phyloP scores from a whole-genome alignment of 53 echinoderm and acorn worm species.

The Echinometra lucunter region DNA sequence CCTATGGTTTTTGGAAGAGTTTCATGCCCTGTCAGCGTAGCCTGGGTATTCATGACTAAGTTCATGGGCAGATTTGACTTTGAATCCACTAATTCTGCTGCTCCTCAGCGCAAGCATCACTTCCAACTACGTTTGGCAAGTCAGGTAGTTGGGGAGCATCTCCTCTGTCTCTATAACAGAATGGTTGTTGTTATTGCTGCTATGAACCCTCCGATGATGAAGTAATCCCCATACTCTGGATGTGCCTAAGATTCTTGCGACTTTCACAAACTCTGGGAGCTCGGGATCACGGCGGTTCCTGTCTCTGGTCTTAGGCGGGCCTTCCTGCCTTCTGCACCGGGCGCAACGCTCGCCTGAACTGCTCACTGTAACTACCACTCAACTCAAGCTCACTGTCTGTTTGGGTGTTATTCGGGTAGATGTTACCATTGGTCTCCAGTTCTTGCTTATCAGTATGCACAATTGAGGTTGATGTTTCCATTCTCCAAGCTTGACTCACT shows the following conservation, averaged over 20 bases:
- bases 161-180: slow-evolving; percentile 48
- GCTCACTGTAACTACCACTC: slow-evolving; percentile 64
- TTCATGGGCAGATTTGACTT: slow-evolving; percentile 52
- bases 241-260: slow-evolving; percentile 82
- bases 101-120: slow-evolving; percentile 48
- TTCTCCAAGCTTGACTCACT: slow-evolving; percentile 66
- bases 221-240: slow-evolving; percentile 44
- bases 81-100: slow-evolving; percentile 59
- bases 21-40: slow-evolving; percentile 69
- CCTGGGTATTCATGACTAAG: slow-evolving; percentile 46
- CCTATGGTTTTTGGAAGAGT: slow-evolving; percentile 79
- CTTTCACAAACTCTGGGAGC: slow-evolving; percentile 77
- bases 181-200: slow-evolving; percentile 55
- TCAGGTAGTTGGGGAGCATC: slow-evolving; percentile 53
- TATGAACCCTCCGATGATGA: slow-evolving; percentile 38
- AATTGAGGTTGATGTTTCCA: slow-evolving; percentile 66
- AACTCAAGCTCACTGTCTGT: slow-evolving; percentile 28
- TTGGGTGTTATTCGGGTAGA: background rate
- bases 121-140: slow-evolving; percentile 47
- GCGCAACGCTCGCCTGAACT: slow-evolving; percentile 67
- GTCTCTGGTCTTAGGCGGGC: slow-evolving; percentile 57
- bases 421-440: slow-evolving; percentile 36
- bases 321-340: slow-evolving; percentile 70
- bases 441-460: slow-evolving; percentile 25
- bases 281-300: slow-evolving; percentile 57